These are phyloP conservation scores for Lamproptera curius DNA, from an alignment of 2,888 invertebrate species.

Conservation along the genomic window DNA sequence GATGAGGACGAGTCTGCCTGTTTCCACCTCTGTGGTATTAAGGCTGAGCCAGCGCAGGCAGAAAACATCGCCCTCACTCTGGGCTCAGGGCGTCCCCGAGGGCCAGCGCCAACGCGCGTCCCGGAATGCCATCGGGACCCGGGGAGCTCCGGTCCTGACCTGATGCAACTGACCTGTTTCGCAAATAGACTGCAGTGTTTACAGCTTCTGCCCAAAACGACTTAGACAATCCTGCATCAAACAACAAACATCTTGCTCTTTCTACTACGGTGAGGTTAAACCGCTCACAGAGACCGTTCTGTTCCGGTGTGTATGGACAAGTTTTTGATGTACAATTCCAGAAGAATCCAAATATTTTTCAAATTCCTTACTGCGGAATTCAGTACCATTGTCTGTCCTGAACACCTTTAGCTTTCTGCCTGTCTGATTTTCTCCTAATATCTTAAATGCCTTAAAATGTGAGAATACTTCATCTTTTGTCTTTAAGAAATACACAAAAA, in stretches of 20 bases:
- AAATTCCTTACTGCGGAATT: neutral
- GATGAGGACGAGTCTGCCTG: no score
- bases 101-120: no score
- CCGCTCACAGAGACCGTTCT: conserved; percentile 27
- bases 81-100: no score
- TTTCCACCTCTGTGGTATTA: no score
- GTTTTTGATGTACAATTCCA: conserved; percentile 26
- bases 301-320: conserved; percentile 25
- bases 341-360: neutral
- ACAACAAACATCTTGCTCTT: conserved; percentile 24
- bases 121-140: no score
- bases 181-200: neutral
- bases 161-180: conserved; percentile 13
- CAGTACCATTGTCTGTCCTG: neutral
- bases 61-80: no score
- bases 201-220: conserved; percentile 27
- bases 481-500: conserved; percentile 16
- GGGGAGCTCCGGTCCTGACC: conserved; percentile 13
- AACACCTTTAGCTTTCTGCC: conserved; percentile 1
- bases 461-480: conserved; percentile 1
- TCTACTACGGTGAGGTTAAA: conserved; percentile 11
- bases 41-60: no score
- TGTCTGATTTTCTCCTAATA: conserved; percentile 5
- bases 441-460: no score
- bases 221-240: conserved; percentile 24